Conservation (phyloP, 2,113 vertebrate genomes). For the Lepus europaeus region DNA sequence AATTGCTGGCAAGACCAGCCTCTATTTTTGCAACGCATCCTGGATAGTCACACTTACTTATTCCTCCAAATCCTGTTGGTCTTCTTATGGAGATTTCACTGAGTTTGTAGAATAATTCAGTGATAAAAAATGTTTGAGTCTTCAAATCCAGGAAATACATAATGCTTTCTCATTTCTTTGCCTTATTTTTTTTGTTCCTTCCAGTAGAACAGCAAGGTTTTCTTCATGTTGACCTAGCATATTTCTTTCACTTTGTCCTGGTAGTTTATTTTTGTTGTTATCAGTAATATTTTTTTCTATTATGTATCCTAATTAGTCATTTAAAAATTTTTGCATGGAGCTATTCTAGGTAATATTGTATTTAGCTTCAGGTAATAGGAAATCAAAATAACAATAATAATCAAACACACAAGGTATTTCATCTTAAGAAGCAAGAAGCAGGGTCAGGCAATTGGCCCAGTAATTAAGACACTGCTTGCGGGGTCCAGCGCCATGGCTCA, state of each 20-base stretch:
- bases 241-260: neutral
- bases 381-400: neutral
- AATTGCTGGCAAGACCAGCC: neutral
- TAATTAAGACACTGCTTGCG: too few species aligned
- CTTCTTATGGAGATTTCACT: neutral
- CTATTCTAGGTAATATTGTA: neutral
- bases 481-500: too few species aligned
- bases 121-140: neutral
- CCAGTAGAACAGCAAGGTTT: conserved; percentile 7
- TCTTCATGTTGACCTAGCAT: neutral
- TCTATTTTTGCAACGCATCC: neutral
- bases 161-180: neutral
- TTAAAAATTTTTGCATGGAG: neutral
- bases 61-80: neutral
- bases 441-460: too few species aligned
- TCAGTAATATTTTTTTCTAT: neutral
- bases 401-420: neutral
- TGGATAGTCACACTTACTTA: neutral
- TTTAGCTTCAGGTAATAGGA: neutral
- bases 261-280: neutral
- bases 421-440: neutral
- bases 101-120: neutral
- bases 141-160: neutral
- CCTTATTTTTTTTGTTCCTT: conserved; percentile 1
- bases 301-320: neutral